Evolutionary conservation across 2,113 vertebrate species (phyloP).

Genomic region (Merops nubicus): DNA sequence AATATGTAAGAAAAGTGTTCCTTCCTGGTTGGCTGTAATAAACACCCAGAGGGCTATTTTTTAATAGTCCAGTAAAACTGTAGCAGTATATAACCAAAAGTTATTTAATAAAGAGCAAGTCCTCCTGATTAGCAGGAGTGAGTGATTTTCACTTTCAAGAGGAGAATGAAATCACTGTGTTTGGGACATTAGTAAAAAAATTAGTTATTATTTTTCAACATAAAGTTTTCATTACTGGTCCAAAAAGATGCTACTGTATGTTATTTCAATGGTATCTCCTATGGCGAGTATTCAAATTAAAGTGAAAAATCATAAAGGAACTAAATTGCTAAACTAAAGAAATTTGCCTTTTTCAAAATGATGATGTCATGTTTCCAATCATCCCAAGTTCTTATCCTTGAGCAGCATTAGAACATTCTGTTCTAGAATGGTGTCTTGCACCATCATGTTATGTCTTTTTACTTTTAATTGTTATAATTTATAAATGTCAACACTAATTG

Average conservation of each 20-base stretch:
- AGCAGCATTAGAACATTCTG: not conserved
- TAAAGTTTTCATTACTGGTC: not conserved
- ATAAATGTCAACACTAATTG: not conserved
- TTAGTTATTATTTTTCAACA: not conserved
- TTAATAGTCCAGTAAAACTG: not conserved
- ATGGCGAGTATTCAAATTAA: not conserved
- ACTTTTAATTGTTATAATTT: no score
- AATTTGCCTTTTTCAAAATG: not conserved
- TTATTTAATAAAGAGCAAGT: not conserved
- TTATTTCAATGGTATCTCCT: not conserved
- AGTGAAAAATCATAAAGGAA: not conserved
- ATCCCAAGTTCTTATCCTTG: not conserved
- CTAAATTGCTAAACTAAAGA: not conserved
- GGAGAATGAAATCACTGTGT: not conserved
- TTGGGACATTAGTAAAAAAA: not conserved
- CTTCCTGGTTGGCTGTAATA: not conserved
- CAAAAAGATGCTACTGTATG: not conserved
- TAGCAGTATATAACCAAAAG: not conserved
- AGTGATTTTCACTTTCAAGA: not conserved
- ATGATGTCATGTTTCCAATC: not conserved
- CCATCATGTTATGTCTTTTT: not conserved
- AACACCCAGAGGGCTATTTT: not conserved
- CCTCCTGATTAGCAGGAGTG: not conserved
- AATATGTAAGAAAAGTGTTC: not conserved
- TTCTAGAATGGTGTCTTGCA: not conserved